Base-by-base conservation (phyloP, 2,113 vertebrate species). In the Vulpes lagopus region DNA sequence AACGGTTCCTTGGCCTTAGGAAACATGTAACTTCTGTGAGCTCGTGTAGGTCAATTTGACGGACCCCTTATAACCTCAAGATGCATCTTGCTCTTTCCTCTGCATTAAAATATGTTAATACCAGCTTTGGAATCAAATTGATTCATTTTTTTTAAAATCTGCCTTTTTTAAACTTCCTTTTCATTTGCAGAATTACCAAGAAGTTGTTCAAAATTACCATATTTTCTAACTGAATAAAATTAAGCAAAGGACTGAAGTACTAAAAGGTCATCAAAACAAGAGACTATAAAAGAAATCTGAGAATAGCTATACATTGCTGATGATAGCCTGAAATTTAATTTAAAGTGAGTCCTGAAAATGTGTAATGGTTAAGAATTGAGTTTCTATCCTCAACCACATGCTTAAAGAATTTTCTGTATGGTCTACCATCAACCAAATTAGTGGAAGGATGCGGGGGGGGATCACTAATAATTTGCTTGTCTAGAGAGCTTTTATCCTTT, bases 171-270 rank as follows among this genome's bases (percentile, higher is more conserved):
- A 95, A 93, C 38, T 91, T 91, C 8, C n/a, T 86, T 96, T 96
- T 89, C 76, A 94, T 97, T 98, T 97, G 59, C 79, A 95, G 73
- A 97, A 94, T 97, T 93, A 92, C 65, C 53, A 64, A 92, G 82
- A 73, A 83, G 55, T 95, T 96, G 62, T 84, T 96, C 65, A 93
- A 91, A 93, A 93, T 60, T 95, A 79, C 38, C 86, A 85, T 67
- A 94, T 91, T 95, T 97, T 95, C 87, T 96, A 97, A 96, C 96
- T 59, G 23, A 67, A 93, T 85, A 90, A 97, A 98, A 97, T 98
- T 95, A 95, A 78, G 0, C 22, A 43, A 51, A 97, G 55, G 49
- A 91, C 30, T 84, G 2, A 90, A 95, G 60, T 86, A 94, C 38
- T 67, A 98, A 96, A 74, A 93, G 84, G 86, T 95, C 95, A 96